Evolutionary conservation across 2,888 invertebrate genomes (phyloP), one percentile per base, ranked within the genome.

Genomic region (Synergus gifuensis): DNA sequence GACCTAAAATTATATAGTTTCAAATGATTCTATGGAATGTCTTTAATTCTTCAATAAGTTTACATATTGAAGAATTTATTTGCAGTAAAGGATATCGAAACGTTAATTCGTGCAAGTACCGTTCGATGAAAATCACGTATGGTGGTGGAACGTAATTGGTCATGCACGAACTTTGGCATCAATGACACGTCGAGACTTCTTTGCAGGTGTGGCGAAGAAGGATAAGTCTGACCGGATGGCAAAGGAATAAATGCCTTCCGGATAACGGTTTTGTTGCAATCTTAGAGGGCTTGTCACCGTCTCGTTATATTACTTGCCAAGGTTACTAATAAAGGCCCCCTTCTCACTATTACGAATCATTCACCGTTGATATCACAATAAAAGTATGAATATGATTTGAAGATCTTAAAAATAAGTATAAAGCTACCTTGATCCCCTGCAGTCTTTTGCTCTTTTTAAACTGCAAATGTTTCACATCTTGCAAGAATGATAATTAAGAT

Each of bases 181-280:
- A 46, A 22, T 78, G 46, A 49, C 49, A 46, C 40, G 62, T 76
- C 18, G 36, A 58, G 66, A 40, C 73, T 67, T 60, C 77, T 78
- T 76, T 78, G 78, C 78, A 78, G 79, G 79, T 76, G 79, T 76
- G 81, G 76, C 81, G 81, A 83, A 82, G 85, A 84, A 82, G 83
- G 80, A 77, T 83, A 85, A 85, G 84, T 86, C 85, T 83, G 82
- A 83, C 84, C 86, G 84, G 86, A 85, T 83, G 82, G 82, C 84
- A 85, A 86, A 87, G 84, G 82, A 85, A 86, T 84, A 83, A 87
- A 88, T 84, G 85, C 81, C 90, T 91, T 90, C 90, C 91, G 90
- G 88, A 86, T 91, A 91, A 91, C 91, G 91, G 91, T 89, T 87
- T 81, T 79, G 76, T 82, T 88, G 87, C 86, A 86, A 79, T 82